These are phyloP conservation scores for Nymphalis c-album DNA, from an alignment of 2,888 invertebrate species.

Conservation along the genomic window DNA sequence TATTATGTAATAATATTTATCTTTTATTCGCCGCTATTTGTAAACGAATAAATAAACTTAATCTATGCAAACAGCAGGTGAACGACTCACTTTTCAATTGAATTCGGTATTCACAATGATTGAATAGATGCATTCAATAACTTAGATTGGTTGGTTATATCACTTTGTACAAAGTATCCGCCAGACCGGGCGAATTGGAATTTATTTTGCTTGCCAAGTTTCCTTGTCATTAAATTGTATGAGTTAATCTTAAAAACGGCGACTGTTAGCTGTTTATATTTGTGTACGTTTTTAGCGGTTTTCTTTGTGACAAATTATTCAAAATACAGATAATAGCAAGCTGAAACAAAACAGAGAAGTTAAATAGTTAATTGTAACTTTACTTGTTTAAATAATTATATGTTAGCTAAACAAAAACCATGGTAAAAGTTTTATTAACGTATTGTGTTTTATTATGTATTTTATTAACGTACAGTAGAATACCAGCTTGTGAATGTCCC, in stretches of 20 bases:
- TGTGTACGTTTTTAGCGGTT: not conserved
- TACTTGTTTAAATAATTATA: no score
- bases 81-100: conserved; percentile 24
- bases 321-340: no score
- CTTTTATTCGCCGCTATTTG: not conserved
- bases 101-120: conserved; percentile 19
- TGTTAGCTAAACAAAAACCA: no score
- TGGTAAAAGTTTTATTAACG: no score
- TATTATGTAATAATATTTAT: not conserved
- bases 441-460: no score
- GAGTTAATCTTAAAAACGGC: conserved; percentile 6
- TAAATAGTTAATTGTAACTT: no score
- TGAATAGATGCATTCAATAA: conserved; percentile 21
- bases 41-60: conserved; percentile 13
- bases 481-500: no score
- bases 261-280: conserved; percentile 5
- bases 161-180: conserved; percentile 13
- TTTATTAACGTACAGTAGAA: no score
- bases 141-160: conserved; percentile 24
- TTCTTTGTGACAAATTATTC: not conserved
- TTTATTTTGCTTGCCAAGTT: conserved; percentile 25
- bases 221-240: conserved; percentile 13
- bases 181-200: conserved; percentile 16
- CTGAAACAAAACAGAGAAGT: no score
- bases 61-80: conserved; percentile 26